A percentile compares a stretch with the other conserved stretches of the same genome.
phyloP scores from a whole-genome alignment of 2,888 invertebrate genomes.

The Lottia gigantea region DNA sequence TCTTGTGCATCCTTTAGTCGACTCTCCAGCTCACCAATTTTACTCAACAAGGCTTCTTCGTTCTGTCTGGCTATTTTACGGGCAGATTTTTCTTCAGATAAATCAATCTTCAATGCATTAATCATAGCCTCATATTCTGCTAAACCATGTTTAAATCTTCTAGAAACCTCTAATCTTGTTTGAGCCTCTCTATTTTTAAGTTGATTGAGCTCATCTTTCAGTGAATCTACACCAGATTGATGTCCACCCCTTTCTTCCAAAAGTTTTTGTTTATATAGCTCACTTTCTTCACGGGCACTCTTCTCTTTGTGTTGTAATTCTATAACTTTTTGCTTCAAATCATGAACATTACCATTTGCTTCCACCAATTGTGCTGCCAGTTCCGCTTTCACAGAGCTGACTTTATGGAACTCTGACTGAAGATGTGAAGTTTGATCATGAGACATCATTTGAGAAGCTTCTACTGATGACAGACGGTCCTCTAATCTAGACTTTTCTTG shows the following conservation, averaged over 20 bases:
- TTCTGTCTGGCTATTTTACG: constrained; percentile 56
- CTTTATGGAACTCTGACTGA: constrained; percentile 61
- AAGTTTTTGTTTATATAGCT: constrained; percentile 52
- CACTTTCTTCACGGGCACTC: constrained; percentile 54
- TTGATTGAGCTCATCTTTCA: constrained; percentile 58
- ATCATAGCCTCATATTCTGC: constrained; percentile 62
- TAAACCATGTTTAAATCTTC: constrained; percentile 56
- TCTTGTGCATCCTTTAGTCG: constrained; percentile 24
- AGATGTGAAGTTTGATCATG: constrained; percentile 61
- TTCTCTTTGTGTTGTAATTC: constrained; percentile 58
- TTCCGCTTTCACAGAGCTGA: constrained; percentile 57
- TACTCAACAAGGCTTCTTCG: constrained; percentile 57
- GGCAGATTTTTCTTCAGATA: constrained; percentile 60
- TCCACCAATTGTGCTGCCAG: constrained; percentile 57
- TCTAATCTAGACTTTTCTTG: constrained; percentile 57
- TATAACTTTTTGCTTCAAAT: constrained; percentile 50
- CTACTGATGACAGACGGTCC: constrained; percentile 55
- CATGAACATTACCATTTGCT: constrained; percentile 51
- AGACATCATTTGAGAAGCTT: constrained; percentile 55
- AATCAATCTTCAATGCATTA: constrained; percentile 59
- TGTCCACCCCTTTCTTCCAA: constrained; percentile 57
- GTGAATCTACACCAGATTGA: constrained; percentile 47
- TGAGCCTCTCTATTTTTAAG: constrained; percentile 59
- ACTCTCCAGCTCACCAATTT: constrained; percentile 47
- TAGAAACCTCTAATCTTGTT: constrained; percentile 54